A percentile compares a stretch with the other conserved stretches of the same genome.
phyloP scores from a whole-genome alignment of 2,888 invertebrate species.

The Embidobia sp. region DNA sequence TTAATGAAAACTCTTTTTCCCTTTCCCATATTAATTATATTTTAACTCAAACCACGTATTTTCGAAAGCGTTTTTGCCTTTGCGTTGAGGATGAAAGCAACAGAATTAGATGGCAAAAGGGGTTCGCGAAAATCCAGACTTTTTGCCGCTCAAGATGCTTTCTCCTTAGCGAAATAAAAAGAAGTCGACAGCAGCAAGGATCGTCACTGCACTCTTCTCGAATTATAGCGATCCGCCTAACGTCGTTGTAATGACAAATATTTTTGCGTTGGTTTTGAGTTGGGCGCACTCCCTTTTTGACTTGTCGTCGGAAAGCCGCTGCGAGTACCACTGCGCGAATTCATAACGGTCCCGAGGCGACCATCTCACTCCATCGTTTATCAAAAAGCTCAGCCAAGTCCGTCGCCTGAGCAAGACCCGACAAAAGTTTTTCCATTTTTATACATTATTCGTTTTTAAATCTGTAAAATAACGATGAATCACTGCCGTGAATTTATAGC shows the following conservation, averaged over 20 bases:
- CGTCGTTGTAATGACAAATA: constrained; percentile 16
- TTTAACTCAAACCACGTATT: too few relatives aligned
- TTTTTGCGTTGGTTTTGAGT: constrained; percentile 21
- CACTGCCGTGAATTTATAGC: constrained; percentile 23
- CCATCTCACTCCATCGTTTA: constrained; percentile 44
- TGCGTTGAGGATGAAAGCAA: constrained; percentile 13
- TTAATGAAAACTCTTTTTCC: too few relatives aligned
- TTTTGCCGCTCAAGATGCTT: constrained; percentile 18
- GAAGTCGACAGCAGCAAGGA: constrained; percentile 9
- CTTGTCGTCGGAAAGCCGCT: constrained; percentile 26
- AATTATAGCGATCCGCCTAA: constrained; percentile 25
- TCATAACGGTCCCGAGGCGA: constrained; percentile 22
- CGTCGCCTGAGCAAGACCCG: constrained; percentile 8
- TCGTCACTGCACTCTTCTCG: constrained; percentile 36
- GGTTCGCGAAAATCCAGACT: constrained; percentile 17
- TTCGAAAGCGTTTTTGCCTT: constrained; percentile 10
- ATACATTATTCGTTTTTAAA: constrained; percentile 41
- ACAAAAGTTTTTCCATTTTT: constrained; percentile 46
- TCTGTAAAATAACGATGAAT: constrained; percentile 27
- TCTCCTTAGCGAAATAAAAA: constrained; percentile 25
- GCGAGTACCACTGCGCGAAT: constrained; percentile 29
- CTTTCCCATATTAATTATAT: too few relatives aligned
- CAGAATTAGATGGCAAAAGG: constrained; percentile 28
- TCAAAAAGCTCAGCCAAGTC: constrained; percentile 36
- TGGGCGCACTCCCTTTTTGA: constrained; percentile 3